Conservation (phyloP, 2,888 invertebrate genomes). For the Drosophila neonasuta region DNA sequence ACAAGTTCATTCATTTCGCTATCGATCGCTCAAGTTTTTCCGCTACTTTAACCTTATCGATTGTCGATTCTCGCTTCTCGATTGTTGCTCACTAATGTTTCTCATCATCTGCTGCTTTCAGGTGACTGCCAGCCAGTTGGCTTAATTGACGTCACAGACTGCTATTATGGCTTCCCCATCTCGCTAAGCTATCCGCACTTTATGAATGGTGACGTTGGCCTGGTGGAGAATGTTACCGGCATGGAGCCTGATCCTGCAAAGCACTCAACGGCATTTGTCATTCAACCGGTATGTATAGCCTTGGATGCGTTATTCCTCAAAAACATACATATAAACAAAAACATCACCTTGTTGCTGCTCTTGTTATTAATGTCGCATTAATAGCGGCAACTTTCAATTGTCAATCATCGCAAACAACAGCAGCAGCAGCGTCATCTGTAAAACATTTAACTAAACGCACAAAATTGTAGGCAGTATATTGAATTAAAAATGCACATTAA, state of each 20-base stretch:
- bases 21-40: constrained; percentile 5
- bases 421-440: constrained; percentile 11
- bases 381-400: constrained; percentile 52
- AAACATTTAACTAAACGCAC: constrained; percentile 33
- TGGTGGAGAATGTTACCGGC: constrained; percentile 87
- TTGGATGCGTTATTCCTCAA: constrained; percentile 14
- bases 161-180: constrained; percentile 95
- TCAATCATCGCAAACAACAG: constrained; percentile 38
- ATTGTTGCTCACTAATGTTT: constrained; percentile 15
- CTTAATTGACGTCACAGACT: constrained; percentile 91
- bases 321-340: constrained; percentile 2
- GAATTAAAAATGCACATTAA: constrained; percentile 44
- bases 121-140: constrained; percentile 88
- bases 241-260: constrained; percentile 85
- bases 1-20: constrained; percentile 21
- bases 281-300: constrained; percentile 87
- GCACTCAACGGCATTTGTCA: constrained; percentile 88
- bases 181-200: constrained; percentile 95
- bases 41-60: constrained; percentile 8
- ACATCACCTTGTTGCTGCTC: constrained; percentile 26
- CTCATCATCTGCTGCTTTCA: constrained; percentile 59
- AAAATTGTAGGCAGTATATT: constrained; percentile 35
- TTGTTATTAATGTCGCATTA: constrained; percentile 27
- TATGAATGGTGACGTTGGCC: constrained; percentile 87
- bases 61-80: neutral